A percentile compares a stretch with the other conserved stretches of the same genome.
Evolutionary conservation across 1,140 invertebrate species (phyloP).

Genomic region (Heliothis subflexa): DNA sequence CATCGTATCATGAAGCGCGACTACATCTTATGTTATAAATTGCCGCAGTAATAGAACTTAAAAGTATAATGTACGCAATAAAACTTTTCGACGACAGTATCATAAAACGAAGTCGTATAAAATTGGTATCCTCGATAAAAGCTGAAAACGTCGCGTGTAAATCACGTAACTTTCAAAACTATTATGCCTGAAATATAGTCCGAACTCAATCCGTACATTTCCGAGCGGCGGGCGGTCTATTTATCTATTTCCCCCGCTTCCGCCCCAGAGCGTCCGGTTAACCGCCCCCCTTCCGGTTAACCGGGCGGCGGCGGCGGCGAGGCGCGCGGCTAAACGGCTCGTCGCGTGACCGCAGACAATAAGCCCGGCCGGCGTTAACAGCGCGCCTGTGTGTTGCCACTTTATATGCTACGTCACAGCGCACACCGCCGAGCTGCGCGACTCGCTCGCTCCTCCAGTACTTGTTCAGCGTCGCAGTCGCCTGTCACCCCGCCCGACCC

Average conservation of each 20-base stretch:
- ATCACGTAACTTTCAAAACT: slow-evolving; percentile 84
- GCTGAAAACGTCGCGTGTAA: slow-evolving; percentile 80
- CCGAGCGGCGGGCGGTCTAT: slow-evolving; percentile 84
- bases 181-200: slow-evolving; percentile 85
- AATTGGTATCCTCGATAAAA: slow-evolving; percentile 72
- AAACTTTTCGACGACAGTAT: slow-evolving; percentile 70
- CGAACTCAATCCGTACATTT: slow-evolving; percentile 85
- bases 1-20: slow-evolving; percentile 2
- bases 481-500: slow-evolving; percentile 45
- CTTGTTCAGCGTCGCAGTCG: slow-evolving; percentile 71
- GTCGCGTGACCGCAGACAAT: slow-evolving; percentile 86
- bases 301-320: slow-evolving; percentile 80
- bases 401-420: slow-evolving; percentile 86
- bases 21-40: slow-evolving; percentile 55
- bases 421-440: slow-evolving; percentile 56
- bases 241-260: slow-evolving; percentile 86
- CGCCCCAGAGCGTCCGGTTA: slow-evolving; percentile 84
- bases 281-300: slow-evolving; percentile 86
- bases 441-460: slow-evolving; percentile 60
- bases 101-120: slow-evolving; percentile 71
- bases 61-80: slow-evolving; percentile 68
- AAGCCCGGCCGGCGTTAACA: slow-evolving; percentile 84
- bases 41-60: slow-evolving; percentile 59
- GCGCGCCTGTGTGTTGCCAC: slow-evolving; percentile 85
- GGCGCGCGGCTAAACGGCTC: slow-evolving; percentile 85